Base-by-base conservation (phyloP, 1,140 invertebrate genomes). In the Neoseiulus cucumeris region DNA sequence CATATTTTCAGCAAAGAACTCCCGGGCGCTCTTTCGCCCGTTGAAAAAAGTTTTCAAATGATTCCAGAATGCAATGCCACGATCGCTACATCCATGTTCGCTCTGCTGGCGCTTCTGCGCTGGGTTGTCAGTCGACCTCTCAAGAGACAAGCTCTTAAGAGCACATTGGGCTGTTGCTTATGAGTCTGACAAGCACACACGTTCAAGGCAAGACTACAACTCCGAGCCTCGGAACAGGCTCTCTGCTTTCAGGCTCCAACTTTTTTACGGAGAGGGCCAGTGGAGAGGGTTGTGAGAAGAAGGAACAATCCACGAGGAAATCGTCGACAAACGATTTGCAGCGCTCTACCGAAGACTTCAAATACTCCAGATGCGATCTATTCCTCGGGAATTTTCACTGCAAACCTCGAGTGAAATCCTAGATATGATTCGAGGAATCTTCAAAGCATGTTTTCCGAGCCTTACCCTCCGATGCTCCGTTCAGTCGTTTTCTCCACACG, bases 61-160 rank as follows among this genome's bases (percentile, higher is more conserved):
- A 12, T 59, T 33, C 14, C 22, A 25, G 14, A 33, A 25, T 25
- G 51, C 51, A 59, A 59, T 59, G 51, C 51, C 51, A 59, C 51
- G 25, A 59, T 59, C 51, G 51, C 51, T 29, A 59, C 51, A 59
- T 59, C 51, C 51, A 20, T 59, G 51, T 59, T 59, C 51, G 51
- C 51, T 29, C 51, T 59, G 51, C 51, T 59, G 51, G 51, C 51
- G 51, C 51, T 25, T 39, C 33, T 39, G 33, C 33, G 33, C 33
- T 39, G 4, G 33, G 33, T 39, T 39, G 33, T 39, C 33, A 39
- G 33, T 39, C 33, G 33, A 39, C 33, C 33, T 39, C 33, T 9
- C 9, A 39, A 39, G 33, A 39, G 33, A 6, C 33, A 39, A 9
- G 33, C 33, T 39, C 33, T 39, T 39, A 39, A 39, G 33, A 39